Conservation (phyloP, 2,797 vertebrate genomes). For the Chloroceryle inda region DNA sequence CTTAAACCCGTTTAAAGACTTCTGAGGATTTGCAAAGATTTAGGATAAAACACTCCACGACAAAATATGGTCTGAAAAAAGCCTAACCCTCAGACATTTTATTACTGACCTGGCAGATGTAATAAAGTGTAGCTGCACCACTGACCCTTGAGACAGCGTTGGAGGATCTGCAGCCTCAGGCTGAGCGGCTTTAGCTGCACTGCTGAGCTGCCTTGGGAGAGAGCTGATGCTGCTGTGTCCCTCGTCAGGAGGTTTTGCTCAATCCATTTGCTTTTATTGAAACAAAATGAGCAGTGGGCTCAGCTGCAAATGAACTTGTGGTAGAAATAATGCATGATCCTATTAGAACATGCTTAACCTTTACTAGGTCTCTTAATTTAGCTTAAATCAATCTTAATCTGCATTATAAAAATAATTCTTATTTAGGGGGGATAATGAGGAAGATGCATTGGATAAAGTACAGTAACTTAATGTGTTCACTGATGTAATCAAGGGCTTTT, state of each 20-base stretch:
- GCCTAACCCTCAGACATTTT: neutral
- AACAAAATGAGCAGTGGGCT: neutral
- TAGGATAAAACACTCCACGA: neutral
- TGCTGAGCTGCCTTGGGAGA: neutral
- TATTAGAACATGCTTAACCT: constrained; percentile 26
- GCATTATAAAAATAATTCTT: neutral
- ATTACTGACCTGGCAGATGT: neutral
- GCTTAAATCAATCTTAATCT: constrained; percentile 33
- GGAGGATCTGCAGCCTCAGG: neutral
- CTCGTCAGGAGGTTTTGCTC: neutral
- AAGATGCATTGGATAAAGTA: neutral
- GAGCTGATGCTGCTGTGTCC: neutral
- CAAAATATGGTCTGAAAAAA: neutral
- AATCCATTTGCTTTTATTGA: neutral
- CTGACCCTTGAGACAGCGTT: neutral
- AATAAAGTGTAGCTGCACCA: neutral
- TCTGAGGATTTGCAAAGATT: constrained; percentile 23
- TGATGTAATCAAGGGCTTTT: neutral
- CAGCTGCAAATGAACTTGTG: neutral
- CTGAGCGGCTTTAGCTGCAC: neutral
- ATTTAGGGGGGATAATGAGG: neutral
- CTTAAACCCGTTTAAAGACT: constrained; percentile 43
- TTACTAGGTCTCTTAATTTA: neutral
- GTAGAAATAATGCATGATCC: neutral
- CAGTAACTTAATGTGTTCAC: neutral